Evolutionary conservation across 2,888 invertebrate genomes (phyloP).

Genomic region (Phyllotreta cruciferae): DNA sequence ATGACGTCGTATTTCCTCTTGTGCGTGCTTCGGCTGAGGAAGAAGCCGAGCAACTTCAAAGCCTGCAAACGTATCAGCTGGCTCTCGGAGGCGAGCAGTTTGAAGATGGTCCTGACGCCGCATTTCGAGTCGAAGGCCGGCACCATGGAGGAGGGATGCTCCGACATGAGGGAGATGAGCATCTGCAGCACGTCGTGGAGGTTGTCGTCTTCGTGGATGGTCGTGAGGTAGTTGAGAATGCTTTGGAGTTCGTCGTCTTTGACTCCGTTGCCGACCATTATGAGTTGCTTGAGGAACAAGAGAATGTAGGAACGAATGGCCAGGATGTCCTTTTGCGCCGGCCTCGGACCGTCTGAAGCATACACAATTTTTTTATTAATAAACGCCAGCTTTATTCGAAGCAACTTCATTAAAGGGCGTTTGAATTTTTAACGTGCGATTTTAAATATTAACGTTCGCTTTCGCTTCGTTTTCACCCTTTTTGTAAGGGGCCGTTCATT

Average conservation of each 20-base stretch:
- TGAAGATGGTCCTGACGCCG: conserved; percentile 96
- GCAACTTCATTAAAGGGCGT: background rate
- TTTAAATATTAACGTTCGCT: too few species aligned
- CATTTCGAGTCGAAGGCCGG: conserved; percentile 98
- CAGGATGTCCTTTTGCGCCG: conserved; percentile 92
- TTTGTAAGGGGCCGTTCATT: background rate
- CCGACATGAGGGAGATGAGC: conserved; percentile 96
- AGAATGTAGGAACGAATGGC: conserved; percentile 94
- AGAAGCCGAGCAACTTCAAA: conserved; percentile 95
- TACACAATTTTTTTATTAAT: conserved; percentile 14
- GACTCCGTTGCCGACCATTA: conserved; percentile 95
- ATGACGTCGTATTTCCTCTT: conserved; percentile 99
- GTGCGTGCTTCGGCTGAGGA: conserved; percentile 96
- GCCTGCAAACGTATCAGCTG: conserved; percentile 96
- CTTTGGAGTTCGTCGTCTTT: conserved; percentile 99
- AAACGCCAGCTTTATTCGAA: conserved; percentile 7
- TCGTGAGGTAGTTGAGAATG: conserved; percentile 96
- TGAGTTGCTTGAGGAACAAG: conserved; percentile 93
- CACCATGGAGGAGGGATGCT: conserved; percentile 98
- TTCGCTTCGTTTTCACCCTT: background rate
- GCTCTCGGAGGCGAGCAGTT: conserved; percentile 93
- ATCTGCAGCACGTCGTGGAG: conserved; percentile 97
- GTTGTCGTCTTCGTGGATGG: conserved; percentile 99
- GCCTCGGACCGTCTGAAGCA: conserved; percentile 87
- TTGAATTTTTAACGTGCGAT: background rate